Conservation (phyloP, 2,113 vertebrate species). For the Takifugu bimaculatus region DNA sequence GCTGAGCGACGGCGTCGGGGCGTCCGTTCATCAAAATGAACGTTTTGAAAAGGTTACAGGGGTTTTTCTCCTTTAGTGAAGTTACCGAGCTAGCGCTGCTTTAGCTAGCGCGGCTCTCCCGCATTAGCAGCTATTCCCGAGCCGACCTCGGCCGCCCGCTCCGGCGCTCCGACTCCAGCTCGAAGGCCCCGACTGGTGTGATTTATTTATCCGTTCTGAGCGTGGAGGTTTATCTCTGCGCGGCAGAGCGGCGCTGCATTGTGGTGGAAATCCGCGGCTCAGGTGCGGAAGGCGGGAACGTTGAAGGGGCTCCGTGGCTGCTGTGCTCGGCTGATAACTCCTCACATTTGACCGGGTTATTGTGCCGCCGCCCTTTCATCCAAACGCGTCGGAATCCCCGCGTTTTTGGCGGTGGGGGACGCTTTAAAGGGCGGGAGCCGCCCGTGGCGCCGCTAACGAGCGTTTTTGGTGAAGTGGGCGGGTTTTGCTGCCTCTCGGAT, state of each 20-base stretch:
- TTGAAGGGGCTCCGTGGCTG: conserved; percentile 53
- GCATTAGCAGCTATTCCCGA: too few species aligned
- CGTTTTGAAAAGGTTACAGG: too few species aligned
- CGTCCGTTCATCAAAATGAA: too few species aligned
- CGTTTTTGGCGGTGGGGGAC: too few species aligned
- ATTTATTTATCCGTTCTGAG: conserved; percentile 60
- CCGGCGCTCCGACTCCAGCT: too few species aligned
- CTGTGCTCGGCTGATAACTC: conserved; percentile 76
- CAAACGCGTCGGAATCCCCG: conserved; percentile 33
- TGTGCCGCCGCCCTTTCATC: conserved; percentile 50
- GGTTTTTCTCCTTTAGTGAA: too few species aligned
- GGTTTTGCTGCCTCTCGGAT: conserved; percentile 26
- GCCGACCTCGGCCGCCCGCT: too few species aligned
- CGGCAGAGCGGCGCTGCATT: conserved; percentile 55
- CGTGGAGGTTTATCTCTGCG: conserved; percentile 68
- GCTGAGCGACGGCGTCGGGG: too few species aligned
- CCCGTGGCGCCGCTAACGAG: not conserved
- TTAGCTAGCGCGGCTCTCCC: too few species aligned
- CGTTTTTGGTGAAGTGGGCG: conserved; percentile 14
- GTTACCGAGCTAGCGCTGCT: too few species aligned
- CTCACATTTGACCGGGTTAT: conserved; percentile 60
- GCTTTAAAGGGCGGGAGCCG: conserved; percentile 1
- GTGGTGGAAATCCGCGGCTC: conserved; percentile 58
- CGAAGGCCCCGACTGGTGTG: conserved; percentile 2
- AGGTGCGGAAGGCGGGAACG: conserved; percentile 48